These are phyloP conservation scores for Lates calcarifer DNA, from an alignment of 2,113 vertebrate species.

Conservation along the genomic window DNA sequence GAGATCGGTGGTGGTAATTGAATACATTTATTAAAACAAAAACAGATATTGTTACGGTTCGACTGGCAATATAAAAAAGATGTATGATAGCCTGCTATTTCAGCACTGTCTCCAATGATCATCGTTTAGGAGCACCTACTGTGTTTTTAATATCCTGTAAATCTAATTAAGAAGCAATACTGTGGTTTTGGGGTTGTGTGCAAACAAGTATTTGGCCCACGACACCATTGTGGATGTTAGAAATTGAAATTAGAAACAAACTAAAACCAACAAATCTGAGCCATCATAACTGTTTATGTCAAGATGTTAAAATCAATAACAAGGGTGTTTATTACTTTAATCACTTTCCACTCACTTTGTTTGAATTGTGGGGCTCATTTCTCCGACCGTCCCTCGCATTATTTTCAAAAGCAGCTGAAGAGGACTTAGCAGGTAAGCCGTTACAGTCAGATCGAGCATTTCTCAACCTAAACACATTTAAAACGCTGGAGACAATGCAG, in stretches of 20 bases:
- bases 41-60: constrained; percentile 76
- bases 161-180: constrained; percentile 84
- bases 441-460: constrained; percentile 45
- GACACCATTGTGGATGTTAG: constrained; percentile 45
- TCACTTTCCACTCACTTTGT: constrained; percentile 57
- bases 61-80: constrained; percentile 76
- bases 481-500: constrained; percentile 63
- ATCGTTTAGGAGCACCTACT: constrained; percentile 84
- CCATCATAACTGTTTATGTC: constrained; percentile 52
- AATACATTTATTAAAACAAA: constrained; percentile 78
- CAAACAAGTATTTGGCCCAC: constrained; percentile 70
- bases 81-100: constrained; percentile 75
- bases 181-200: constrained; percentile 78
- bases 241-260: constrained; percentile 71
- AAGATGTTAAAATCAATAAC: constrained; percentile 74
- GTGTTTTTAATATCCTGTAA: constrained; percentile 85
- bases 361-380: constrained; percentile 56
- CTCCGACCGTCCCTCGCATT: constrained; percentile 10
- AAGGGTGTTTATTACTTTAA: constrained; percentile 60
- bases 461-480: constrained; percentile 70
- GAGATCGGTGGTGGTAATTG: constrained; percentile 71
- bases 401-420: constrained; percentile 52
- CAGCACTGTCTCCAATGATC: constrained; percentile 78
- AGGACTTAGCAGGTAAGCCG: constrained; percentile 53
- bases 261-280: constrained; percentile 64